Evolutionary conservation across 2,113 vertebrate species (phyloP), one percentile per base, ranked within the genome.

Genomic region (Cavia aperea): DNA sequence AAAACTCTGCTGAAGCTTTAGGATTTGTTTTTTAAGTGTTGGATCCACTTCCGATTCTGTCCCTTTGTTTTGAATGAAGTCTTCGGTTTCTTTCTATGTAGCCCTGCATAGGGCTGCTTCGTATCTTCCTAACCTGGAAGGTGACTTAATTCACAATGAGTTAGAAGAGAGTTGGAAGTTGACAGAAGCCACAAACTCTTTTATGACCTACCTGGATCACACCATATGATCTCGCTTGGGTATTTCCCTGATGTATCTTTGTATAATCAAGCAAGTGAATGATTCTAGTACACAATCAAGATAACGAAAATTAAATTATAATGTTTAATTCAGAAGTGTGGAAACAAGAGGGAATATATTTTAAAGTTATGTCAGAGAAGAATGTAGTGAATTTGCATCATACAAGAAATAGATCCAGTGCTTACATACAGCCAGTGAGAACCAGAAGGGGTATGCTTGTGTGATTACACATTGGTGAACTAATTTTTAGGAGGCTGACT

Each of bases 81-180:
- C 6, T 6, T 84, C 16, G 5, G 11, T 72, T 73, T 39, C 7
- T 73, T 51, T 24, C 46, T 58, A 14, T 4, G 31, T 9, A 60
- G 4, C 3, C 36, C 12, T 88, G 2, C 18, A 43, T 1, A 19
- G 4, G 5, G 21, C 3, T 79, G 2, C 4, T 79, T 31, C 16
- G 9, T 75, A 2, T 62, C 29, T 86, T 62, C 51, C 43, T 16
- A 46, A 16, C 12, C 68, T 14, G 5, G 43, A 2, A 82, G 2
- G 18, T 75, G 7, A 21, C 23, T 33, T 77, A 31, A 4, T 88
- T 6, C 19, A 7, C 24, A 51, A 21, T 60, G 7, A 16, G 4
- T 63, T 88, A 75, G 26, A 10, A 84, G 4, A 66, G 7, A 68
- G 5, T 7, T 7, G 7, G 54, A 54, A 10, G 73, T 43, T 51